phyloP scores from a whole-genome alignment of 2,797 vertebrate genomes.

The Danionella dracula region DNA sequence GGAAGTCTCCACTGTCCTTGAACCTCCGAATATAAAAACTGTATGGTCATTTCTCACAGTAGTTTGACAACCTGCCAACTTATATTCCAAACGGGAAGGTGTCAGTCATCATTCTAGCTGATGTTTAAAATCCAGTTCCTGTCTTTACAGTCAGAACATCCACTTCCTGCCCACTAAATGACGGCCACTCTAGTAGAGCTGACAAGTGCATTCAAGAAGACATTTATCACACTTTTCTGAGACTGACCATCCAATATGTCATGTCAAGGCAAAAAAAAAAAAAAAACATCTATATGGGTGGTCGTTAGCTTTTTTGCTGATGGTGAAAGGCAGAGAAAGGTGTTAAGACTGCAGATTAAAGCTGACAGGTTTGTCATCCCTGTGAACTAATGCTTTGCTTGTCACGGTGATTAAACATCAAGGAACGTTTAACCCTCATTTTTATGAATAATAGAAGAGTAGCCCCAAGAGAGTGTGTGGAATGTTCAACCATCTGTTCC shows the following conservation, averaged over 20 bases:
- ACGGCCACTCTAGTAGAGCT: neutral
- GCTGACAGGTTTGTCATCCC: conserved; percentile 10
- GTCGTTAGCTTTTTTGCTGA: neutral
- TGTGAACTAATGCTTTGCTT: conserved; percentile 11
- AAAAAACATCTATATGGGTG: too few species aligned
- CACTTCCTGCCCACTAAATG: neutral
- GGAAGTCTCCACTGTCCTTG: neutral
- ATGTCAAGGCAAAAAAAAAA: too few species aligned
- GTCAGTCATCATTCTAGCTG: neutral
- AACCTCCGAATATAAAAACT: neutral
- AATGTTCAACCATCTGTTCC: conserved; percentile 27
- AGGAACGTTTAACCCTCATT: conserved; percentile 33
- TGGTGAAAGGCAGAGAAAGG: neutral
- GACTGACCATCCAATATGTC: neutral
- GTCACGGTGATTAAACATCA: conserved; percentile 38
- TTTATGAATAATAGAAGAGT: conserved; percentile 37
- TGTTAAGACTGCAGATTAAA: conserved; percentile 25
- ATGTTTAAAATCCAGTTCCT: conserved; percentile 9
- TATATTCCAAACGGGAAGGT: neutral
- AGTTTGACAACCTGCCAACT: neutral
- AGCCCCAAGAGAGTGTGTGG: neutral
- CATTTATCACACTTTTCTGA: conserved; percentile 7
- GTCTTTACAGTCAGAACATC: neutral
- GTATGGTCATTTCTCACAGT: neutral
- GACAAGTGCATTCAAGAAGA: neutral